A percentile compares a stretch with the other conserved stretches of the same genome.
phyloP scores from a whole-genome alignment of 2,113 vertebrate species.

The Oryzias woworae region DNA sequence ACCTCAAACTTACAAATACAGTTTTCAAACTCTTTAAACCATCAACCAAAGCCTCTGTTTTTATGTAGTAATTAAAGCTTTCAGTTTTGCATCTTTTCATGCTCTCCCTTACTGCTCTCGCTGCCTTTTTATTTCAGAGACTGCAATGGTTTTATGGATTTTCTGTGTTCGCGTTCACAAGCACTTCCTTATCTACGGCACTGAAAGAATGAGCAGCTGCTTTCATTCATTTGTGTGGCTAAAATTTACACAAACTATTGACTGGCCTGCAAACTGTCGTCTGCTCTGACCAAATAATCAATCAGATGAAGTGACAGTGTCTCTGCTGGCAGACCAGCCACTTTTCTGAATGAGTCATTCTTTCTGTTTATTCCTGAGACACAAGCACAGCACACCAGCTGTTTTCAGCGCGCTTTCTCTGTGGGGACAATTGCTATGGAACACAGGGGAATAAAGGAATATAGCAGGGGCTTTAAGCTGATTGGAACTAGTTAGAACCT shows the following conservation, averaged over 20 bases:
- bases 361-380: conserved; percentile 6
- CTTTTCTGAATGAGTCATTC: conserved; percentile 26
- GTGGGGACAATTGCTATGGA: too few relatives aligned
- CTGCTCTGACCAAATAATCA: conserved; percentile 47
- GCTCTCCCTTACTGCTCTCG: conserved; percentile 20
- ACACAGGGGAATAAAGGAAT: too few relatives aligned
- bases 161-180: background rate
- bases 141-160: conserved; percentile 28
- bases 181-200: conserved; percentile 29
- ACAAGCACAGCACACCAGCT: conserved; percentile 2
- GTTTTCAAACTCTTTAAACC: too few relatives aligned
- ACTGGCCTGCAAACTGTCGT: conserved; percentile 55
- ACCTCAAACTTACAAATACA: background rate
- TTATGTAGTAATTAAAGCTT: background rate
- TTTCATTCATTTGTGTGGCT: conserved; percentile 32
- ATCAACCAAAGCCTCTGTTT: background rate
- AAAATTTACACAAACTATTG: conserved; percentile 43
- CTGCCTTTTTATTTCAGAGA: conserved; percentile 29
- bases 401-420: background rate
- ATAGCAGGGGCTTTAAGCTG: too few relatives aligned
- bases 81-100: background rate
- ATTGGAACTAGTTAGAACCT: background rate
- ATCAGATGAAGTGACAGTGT: conserved; percentile 49
- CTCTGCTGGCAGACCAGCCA: conserved; percentile 26
- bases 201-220: conserved; percentile 11